These are phyloP conservation scores for Dryomyza anilis DNA, from an alignment of 2,888 invertebrate genomes.

Conservation along the genomic window DNA sequence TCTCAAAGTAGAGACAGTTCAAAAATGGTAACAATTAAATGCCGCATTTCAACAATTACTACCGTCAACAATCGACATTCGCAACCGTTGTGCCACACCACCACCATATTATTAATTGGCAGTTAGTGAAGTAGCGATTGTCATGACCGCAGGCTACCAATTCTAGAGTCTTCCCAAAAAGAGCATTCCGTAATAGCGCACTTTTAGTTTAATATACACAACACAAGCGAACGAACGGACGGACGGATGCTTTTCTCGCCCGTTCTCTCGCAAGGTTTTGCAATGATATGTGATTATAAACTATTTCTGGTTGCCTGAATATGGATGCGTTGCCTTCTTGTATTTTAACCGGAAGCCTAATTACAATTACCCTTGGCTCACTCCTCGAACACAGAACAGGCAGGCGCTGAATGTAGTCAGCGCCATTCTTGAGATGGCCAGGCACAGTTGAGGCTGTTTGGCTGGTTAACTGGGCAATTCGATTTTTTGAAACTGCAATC, in stretches of 20 bases:
- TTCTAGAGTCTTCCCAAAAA: too few species aligned
- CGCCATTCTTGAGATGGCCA: too few species aligned
- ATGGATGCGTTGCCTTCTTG: not conserved
- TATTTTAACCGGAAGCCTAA: constrained; percentile 41
- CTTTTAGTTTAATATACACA: too few species aligned
- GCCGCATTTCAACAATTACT: constrained; percentile 11
- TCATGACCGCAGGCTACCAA: not conserved
- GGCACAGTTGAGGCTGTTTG: not conserved
- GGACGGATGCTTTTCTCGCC: not conserved
- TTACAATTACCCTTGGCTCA: constrained; percentile 36
- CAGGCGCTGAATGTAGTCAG: not conserved
- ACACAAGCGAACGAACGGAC: not conserved
- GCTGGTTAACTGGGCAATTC: not conserved
- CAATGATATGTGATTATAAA: too few species aligned
- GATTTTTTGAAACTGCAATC: too few species aligned
- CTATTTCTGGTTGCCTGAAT: too few species aligned
- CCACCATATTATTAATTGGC: constrained; percentile 33
- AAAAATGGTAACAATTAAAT: constrained; percentile 28
- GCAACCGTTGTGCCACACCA: not conserved
- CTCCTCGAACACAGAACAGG: not conserved
- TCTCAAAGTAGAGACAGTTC: too few species aligned
- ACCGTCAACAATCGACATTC: constrained; percentile 8
- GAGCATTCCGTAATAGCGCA: too few species aligned
- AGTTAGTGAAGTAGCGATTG: constrained; percentile 27
- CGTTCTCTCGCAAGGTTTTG: too few species aligned